These are phyloP conservation scores for Schizothorax lantsangensis DNA, from an alignment of 2,797 vertebrate genomes.

Conservation along the genomic window DNA sequence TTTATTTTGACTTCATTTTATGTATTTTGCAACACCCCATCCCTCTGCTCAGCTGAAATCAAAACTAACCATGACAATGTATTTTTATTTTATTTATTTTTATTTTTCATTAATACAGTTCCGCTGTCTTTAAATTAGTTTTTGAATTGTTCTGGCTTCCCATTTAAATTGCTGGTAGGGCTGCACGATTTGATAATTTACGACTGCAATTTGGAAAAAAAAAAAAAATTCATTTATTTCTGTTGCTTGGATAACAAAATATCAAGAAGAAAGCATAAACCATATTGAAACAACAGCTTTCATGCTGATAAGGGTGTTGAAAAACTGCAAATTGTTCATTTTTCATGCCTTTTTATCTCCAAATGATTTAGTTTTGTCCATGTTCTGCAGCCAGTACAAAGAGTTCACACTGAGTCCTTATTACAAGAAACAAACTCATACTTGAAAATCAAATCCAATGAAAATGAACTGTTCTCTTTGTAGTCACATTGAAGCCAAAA, in stretches of 20 bases:
- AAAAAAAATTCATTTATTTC: neutral
- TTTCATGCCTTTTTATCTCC: neutral
- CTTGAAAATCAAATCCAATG: neutral
- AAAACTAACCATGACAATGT: conserved; percentile 47
- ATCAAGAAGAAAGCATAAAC: neutral
- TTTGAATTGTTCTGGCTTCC: conserved; percentile 8
- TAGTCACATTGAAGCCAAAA: neutral
- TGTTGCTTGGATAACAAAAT: neutral
- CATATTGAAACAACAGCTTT: neutral
- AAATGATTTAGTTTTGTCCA: neutral
- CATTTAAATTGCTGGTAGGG: conserved; percentile 9
- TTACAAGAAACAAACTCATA: neutral
- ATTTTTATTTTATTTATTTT: neutral
- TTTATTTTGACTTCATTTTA: conserved; percentile 51
- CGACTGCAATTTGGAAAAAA: neutral
- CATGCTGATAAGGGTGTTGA: neutral
- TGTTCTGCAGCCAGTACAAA: neutral
- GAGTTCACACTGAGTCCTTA: neutral
- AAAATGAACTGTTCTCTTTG: neutral
- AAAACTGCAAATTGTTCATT: neutral
- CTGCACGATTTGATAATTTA: neutral
- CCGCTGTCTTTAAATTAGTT: neutral
- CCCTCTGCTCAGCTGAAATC: conserved; percentile 34
- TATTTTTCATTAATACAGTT: neutral
- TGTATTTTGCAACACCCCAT: conserved; percentile 58